Conservation (phyloP, 2,888 invertebrate genomes). For the Tenthredo scrophulariae region DNA sequence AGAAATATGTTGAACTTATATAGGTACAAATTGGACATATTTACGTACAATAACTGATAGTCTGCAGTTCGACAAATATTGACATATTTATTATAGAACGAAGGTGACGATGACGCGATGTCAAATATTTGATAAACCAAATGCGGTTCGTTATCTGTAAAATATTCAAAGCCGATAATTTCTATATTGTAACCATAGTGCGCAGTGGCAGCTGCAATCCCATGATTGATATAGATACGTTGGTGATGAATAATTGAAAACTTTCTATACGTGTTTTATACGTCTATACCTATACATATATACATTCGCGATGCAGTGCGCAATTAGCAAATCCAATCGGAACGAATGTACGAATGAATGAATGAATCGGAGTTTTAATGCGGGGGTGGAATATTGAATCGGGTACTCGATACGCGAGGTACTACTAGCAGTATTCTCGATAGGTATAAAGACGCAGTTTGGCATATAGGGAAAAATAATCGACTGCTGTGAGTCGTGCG, state of each 20-base stretch:
- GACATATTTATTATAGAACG: background rate
- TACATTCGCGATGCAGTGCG: background rate
- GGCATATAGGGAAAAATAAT: constrained; percentile 22
- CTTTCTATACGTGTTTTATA: background rate
- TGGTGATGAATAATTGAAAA: no score
- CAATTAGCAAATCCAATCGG: constrained; percentile 23
- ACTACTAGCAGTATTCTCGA: background rate
- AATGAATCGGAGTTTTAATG: constrained; percentile 30
- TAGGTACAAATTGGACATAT: background rate
- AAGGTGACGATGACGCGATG: background rate
- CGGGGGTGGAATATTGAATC: constrained; percentile 22
- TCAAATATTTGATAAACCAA: constrained; percentile 27
- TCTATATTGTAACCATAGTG: background rate
- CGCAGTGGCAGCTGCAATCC: background rate
- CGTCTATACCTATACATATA: background rate
- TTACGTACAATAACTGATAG: background rate
- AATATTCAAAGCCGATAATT: background rate
- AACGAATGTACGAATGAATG: background rate
- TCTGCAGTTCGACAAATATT: background rate
- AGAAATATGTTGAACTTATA: no score
- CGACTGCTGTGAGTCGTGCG: constrained; percentile 45
- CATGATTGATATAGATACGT: background rate
- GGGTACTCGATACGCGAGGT: constrained; percentile 20
- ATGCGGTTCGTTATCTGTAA: background rate
- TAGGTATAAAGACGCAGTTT: constrained; percentile 21